Conservation (phyloP, 2,888 invertebrate species). For the Acrobasis suavella region DNA sequence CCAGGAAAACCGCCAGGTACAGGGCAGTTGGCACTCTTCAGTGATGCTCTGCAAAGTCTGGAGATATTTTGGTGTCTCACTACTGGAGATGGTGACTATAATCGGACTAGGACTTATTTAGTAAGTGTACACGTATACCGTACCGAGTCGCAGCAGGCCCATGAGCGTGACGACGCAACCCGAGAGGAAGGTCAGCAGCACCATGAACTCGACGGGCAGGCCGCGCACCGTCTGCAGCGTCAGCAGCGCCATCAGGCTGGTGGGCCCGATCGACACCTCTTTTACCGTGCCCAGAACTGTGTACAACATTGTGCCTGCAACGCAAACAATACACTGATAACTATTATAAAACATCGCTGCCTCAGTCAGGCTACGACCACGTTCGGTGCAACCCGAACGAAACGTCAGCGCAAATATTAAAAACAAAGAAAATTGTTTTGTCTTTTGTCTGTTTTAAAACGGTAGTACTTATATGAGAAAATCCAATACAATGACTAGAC, state of each 20-base stretch:
- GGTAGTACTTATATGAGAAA: too few relatives aligned
- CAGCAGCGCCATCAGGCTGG: constrained; percentile 94
- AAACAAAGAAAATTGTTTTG: too few relatives aligned
- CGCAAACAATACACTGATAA: background rate
- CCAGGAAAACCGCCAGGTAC: too few relatives aligned
- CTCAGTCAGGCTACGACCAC: too few relatives aligned
- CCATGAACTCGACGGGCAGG: constrained; percentile 87
- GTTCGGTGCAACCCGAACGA: too few relatives aligned
- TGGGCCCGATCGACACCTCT: constrained; percentile 95
- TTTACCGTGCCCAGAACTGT: constrained; percentile 93
- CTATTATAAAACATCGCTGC: background rate
- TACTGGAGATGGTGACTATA: background rate
- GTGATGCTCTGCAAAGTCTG: too few relatives aligned
- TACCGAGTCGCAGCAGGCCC: constrained; percentile 92
- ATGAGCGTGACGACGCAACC: constrained; percentile 90
- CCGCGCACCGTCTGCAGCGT: constrained; percentile 88
- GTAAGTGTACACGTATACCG: background rate
- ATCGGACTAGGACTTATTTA: background rate
- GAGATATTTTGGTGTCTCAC: too few relatives aligned
- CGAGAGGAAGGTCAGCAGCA: constrained; percentile 89
- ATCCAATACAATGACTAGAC: too few relatives aligned
- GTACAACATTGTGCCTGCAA: constrained; percentile 91
- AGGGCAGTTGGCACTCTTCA: too few relatives aligned
- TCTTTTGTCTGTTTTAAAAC: too few relatives aligned
- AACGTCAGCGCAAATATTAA: too few relatives aligned